Percentiles rank a stretch among this genome's conserved stretches.
phyloP scores from a whole-genome alignment of 1,140 invertebrate species.

The Nymphalis io region DNA sequence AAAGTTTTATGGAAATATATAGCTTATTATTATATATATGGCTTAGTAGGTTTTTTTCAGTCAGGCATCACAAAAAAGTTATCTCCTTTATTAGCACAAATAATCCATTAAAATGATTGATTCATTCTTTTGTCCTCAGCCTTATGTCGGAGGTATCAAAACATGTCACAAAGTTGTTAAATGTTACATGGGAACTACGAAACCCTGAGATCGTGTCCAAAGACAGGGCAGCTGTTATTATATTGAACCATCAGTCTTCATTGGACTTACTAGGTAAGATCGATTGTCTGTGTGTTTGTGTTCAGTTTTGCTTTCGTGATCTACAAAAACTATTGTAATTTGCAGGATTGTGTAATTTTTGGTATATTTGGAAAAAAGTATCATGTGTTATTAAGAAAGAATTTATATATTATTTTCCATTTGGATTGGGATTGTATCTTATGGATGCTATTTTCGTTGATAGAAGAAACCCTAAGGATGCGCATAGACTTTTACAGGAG shows the following conservation, averaged over 20 bases:
- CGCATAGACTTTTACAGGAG: slow-evolving; percentile 86
- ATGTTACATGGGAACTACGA: slow-evolving; percentile 84
- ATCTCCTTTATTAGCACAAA: no score
- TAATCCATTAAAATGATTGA: no score
- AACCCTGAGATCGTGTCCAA: slow-evolving; percentile 88
- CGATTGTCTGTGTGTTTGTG: no score
- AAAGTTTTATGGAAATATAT: no score
- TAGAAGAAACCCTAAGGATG: slow-evolving; percentile 86
- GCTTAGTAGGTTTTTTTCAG: no score
- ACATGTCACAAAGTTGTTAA: slow-evolving; percentile 18
- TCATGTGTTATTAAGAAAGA: slow-evolving; percentile 94
- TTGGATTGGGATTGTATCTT: slow-evolving; percentile 93
- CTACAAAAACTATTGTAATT: slow-evolving; percentile 6
- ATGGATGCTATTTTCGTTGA: slow-evolving; percentile 95
- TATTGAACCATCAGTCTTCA: slow-evolving; percentile 94
- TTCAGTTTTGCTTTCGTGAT: no score
- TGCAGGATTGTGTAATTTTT: slow-evolving; percentile 90
- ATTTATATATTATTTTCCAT: slow-evolving; percentile 93
- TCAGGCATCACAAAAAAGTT: no score
- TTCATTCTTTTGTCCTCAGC: slow-evolving; percentile 10
- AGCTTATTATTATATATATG: no score
- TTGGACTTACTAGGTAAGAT: slow-evolving; percentile 88
- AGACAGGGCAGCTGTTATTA: slow-evolving; percentile 89
- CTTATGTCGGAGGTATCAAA: slow-evolving; percentile 23
- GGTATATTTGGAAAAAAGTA: slow-evolving; percentile 92